Conservation (phyloP, 2,113 vertebrate genomes). For the Phycodurus eques region DNA sequence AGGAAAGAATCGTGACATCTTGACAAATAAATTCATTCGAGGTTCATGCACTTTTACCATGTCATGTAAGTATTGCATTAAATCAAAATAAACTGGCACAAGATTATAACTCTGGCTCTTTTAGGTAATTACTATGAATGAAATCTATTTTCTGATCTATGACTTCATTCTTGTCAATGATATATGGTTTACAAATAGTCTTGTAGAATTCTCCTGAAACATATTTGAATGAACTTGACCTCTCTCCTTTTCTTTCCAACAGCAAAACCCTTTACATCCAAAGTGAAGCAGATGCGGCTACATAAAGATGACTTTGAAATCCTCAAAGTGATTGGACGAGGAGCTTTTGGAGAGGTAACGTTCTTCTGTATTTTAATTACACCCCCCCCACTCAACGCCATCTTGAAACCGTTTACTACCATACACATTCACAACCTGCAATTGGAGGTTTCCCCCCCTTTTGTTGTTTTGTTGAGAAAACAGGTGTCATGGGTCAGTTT, state of each 20-base stretch:
- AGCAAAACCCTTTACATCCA: slow-evolving; percentile 97
- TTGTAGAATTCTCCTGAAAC: not conserved
- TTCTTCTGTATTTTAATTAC: slow-evolving; percentile 10
- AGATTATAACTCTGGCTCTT: no score
- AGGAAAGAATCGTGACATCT: no score
- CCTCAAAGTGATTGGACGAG: slow-evolving; percentile 97
- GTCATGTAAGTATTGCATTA: no score
- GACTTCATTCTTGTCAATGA: not conserved
- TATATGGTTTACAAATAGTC: not conserved
- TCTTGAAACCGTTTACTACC: not conserved
- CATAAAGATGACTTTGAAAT: slow-evolving; percentile 99
- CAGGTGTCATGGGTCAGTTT: slow-evolving; percentile 11
- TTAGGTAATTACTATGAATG: no score
- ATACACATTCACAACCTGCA: slow-evolving; percentile 4
- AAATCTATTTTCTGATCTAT: not conserved
- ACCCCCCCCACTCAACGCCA: not conserved
- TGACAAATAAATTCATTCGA: no score
- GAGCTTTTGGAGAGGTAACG: slow-evolving; percentile 96
- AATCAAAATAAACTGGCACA: no score
- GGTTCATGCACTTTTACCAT: no score
- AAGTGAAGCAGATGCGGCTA: slow-evolving; percentile 97
- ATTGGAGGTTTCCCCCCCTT: not conserved
- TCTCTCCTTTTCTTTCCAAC: slow-evolving; percentile 57
- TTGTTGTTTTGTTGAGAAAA: not conserved
- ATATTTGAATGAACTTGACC: not conserved